Evolutionary conservation across 1,140 invertebrate genomes (phyloP).

Genomic region (Heliconius hermathena): DNA sequence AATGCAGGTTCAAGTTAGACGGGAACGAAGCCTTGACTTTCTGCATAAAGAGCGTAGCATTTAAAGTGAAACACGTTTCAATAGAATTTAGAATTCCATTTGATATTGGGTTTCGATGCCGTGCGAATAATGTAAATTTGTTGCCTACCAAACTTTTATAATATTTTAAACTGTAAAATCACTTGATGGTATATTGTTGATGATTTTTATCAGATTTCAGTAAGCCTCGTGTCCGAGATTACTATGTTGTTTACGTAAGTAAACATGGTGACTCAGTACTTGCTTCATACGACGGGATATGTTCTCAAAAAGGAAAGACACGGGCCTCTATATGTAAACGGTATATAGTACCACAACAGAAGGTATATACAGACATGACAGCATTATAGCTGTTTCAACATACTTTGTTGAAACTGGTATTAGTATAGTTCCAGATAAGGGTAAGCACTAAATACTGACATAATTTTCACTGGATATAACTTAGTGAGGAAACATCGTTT

Average conservation of each 20-base stretch:
- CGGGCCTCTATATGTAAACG: constrained; percentile 48
- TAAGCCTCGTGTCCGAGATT: constrained; percentile 34
- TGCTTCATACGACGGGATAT: constrained; percentile 49
- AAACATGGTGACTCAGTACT: constrained; percentile 52
- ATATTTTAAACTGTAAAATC: background rate
- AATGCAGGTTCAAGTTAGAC: constrained; percentile 55
- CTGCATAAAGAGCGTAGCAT: constrained; percentile 28
- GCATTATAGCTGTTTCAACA: constrained; percentile 35
- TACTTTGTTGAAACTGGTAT: constrained; percentile 14
- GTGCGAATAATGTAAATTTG: background rate
- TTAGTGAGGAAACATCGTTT: background rate
- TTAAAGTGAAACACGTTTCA: constrained; percentile 35
- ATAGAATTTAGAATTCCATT: constrained; percentile 23
- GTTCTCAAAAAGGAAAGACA: constrained; percentile 54
- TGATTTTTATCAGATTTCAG: constrained; percentile 33
- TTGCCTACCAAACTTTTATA: background rate
- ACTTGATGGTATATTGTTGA: constrained; percentile 1
- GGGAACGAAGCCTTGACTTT: constrained; percentile 45
- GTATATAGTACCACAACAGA: constrained; percentile 48
- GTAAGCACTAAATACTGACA: background rate
- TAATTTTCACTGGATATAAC: background rate
- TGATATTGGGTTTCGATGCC: background rate
- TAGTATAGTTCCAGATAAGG: background rate
- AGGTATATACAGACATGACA: constrained; percentile 47
- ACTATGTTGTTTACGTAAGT: constrained; percentile 40